Evolutionary conservation across 2,797 vertebrate species (phyloP).

Genomic region (Arvicola amphibius): DNA sequence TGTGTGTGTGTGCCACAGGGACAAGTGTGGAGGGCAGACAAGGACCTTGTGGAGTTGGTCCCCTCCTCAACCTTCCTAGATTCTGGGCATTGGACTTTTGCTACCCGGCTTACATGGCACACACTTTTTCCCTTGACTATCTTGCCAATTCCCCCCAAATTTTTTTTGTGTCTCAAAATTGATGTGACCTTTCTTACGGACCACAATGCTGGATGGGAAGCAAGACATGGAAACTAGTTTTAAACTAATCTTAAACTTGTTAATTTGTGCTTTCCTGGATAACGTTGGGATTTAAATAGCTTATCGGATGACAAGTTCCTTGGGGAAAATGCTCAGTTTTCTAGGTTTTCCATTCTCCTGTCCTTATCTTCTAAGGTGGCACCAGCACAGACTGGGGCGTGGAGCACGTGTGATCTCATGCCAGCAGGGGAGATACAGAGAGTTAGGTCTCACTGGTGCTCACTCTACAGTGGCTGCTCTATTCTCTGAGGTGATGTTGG

Average conservation of each 20-base stretch:
- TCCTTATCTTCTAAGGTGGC: neutral
- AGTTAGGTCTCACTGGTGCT: neutral
- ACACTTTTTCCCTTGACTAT: neutral
- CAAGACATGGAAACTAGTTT: neutral
- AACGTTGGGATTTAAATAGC: neutral
- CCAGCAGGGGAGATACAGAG: neutral
- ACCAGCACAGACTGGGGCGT: neutral
- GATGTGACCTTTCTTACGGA: neutral
- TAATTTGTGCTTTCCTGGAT: neutral
- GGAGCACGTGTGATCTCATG: neutral
- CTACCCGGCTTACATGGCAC: neutral
- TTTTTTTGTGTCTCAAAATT: slow-evolving; percentile 21
- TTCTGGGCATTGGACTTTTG: neutral
- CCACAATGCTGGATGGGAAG: neutral
- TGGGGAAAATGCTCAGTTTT: neutral
- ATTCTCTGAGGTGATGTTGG: neutral
- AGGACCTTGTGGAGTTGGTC: neutral
- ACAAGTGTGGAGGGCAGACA: neutral
- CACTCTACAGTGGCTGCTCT: neutral
- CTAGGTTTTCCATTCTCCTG: neutral
- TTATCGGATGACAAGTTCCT: neutral
- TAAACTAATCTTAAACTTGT: neutral
- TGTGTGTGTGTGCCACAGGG: neutral
- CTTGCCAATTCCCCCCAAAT: neutral
- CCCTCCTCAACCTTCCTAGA: neutral